A percentile compares a stretch with the other conserved stretches of the same genome.
Evolutionary conservation across 1,140 invertebrate species (phyloP).

Genomic region (Formica exsecta): DNA sequence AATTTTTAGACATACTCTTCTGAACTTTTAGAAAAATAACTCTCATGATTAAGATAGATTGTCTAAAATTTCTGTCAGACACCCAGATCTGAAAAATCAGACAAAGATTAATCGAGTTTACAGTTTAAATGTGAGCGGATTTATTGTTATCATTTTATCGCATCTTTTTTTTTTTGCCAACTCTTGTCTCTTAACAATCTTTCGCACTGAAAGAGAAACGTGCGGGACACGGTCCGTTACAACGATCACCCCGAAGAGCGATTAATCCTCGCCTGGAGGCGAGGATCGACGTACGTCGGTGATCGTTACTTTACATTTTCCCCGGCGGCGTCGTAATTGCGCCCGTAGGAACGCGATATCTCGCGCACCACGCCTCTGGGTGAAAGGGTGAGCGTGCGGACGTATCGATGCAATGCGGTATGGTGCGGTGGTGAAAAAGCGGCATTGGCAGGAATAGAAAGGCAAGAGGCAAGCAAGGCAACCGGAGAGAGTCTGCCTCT

Average conservation of each 20-base stretch:
- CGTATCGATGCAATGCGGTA: conserved; percentile 28
- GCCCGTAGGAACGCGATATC: conserved; percentile 65
- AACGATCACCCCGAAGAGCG: conserved; percentile 59
- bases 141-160: background rate
- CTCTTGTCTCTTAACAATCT: background rate
- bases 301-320: conserved; percentile 68
- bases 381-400: conserved; percentile 78
- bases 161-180: background rate
- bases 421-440: conserved; percentile 72
- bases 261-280: conserved; percentile 42
- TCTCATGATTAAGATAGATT: too few relatives aligned
- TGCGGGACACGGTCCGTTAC: conserved; percentile 36
- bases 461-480: background rate
- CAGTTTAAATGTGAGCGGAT: background rate
- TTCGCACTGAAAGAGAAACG: conserved; percentile 13
- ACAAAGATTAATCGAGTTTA: background rate
- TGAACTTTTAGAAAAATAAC: too few relatives aligned
- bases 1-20: too few relatives aligned
- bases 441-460: conserved; percentile 44
- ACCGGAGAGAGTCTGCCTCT: background rate
- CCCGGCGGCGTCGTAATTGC: conserved; percentile 67
- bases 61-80: too few relatives aligned
- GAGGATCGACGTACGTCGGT: conserved; percentile 48
- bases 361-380: conserved; percentile 82
- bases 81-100: too few relatives aligned